Evolutionary conservation across 2,888 invertebrate genomes (phyloP).

Genomic region (Tiphia femorata): DNA sequence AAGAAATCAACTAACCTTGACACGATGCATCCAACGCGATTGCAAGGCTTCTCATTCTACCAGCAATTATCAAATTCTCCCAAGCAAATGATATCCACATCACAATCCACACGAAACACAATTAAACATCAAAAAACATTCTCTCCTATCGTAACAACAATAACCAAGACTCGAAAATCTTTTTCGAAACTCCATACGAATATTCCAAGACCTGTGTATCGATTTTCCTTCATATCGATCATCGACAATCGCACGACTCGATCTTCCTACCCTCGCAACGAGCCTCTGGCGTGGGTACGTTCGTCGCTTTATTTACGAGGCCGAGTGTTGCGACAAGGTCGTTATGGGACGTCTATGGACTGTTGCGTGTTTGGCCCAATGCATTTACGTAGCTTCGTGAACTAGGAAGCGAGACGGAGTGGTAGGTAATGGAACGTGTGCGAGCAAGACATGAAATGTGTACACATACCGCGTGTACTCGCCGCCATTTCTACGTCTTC

Average conservation of each 20-base stretch:
- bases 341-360: conserved; percentile 37
- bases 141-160: too few relatives aligned
- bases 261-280: not conserved
- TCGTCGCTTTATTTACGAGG: not conserved
- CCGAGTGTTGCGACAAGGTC: conserved; percentile 33
- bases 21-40: too few relatives aligned
- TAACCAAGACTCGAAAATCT: too few relatives aligned
- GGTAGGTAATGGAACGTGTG: not conserved
- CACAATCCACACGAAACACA: too few relatives aligned
- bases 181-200: too few relatives aligned
- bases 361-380: conserved; percentile 27
- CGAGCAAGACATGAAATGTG: conserved; percentile 7
- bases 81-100: too few relatives aligned
- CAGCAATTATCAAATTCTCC: too few relatives aligned
- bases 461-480: conserved; percentile 20
- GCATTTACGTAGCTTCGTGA: conserved; percentile 36
- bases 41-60: too few relatives aligned
- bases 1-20: too few relatives aligned
- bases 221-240: not conserved
- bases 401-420: conserved; percentile 19
- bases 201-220: too few relatives aligned
- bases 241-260: not conserved
- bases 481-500: conserved; percentile 34
- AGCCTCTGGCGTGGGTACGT: not conserved
- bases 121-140: too few relatives aligned